These are phyloP conservation scores for Tetranychus truncatus DNA, from an alignment of 2,888 invertebrate species.

Conservation along the genomic window DNA sequence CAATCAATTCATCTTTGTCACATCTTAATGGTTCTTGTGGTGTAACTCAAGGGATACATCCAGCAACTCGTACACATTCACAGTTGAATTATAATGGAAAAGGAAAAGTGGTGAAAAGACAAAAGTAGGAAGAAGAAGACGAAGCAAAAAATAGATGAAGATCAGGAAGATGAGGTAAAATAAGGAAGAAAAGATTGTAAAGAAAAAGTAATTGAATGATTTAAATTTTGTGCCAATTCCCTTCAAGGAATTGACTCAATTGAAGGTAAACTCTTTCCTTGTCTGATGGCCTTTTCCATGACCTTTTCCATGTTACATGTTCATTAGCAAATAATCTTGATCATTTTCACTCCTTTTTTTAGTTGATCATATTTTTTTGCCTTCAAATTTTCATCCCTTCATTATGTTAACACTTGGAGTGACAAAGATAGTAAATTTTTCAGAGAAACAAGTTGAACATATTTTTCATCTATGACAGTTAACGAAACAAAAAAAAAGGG, in stretches of 20 bases:
- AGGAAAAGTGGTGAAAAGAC: background rate
- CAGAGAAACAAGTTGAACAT: background rate
- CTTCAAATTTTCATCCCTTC: too few relatives aligned
- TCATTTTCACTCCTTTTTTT: too few relatives aligned
- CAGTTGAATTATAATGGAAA: background rate
- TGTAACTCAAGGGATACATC: background rate
- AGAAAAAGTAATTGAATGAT: too few relatives aligned
- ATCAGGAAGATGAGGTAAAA: background rate
- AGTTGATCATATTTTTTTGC: too few relatives aligned
- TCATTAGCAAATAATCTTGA: too few relatives aligned
- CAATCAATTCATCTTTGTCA: background rate
- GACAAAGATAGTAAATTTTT: background rate
- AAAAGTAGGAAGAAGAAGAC: background rate
- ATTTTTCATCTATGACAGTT: background rate
- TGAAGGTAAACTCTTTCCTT: too few relatives aligned
- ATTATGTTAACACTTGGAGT: too few relatives aligned
- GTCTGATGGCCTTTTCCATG: too few relatives aligned
- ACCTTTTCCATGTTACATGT: too few relatives aligned
- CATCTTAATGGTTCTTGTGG: background rate
- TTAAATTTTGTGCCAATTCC: too few relatives aligned
- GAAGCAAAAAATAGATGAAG: background rate
- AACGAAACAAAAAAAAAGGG: too few relatives aligned
- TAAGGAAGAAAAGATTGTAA: background rate
- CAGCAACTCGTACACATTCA: background rate
- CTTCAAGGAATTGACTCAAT: too few relatives aligned